Conservation (phyloP, 2,113 vertebrate species). For the Pterocles orientalis region DNA sequence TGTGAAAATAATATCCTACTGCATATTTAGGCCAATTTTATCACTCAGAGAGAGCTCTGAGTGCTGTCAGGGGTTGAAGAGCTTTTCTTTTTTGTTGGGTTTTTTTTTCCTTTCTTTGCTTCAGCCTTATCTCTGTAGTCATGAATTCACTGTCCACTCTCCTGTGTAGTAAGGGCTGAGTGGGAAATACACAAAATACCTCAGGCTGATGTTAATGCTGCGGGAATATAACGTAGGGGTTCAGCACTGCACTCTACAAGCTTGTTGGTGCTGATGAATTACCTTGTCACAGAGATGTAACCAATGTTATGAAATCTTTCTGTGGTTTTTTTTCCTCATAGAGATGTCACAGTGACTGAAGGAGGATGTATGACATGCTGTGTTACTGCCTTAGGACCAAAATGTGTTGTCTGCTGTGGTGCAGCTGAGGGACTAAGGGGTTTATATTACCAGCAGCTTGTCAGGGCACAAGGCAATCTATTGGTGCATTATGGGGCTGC, state of each 20-base stretch:
- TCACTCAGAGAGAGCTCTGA: background rate
- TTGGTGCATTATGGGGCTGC: background rate
- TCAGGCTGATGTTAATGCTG: background rate
- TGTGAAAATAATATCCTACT: background rate
- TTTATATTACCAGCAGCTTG: background rate
- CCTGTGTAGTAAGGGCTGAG: background rate
- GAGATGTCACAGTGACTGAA: background rate
- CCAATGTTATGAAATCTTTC: background rate
- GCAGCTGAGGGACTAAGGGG: background rate
- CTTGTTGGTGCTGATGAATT: slow-evolving; percentile 16
- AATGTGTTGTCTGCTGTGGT: background rate
- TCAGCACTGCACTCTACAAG: background rate
- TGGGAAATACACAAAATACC: background rate
- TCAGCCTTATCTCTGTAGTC: background rate
- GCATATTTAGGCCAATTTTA: background rate
- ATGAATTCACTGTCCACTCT: background rate
- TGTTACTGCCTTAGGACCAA: background rate
- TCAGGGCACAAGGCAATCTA: background rate
- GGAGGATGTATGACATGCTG: background rate
- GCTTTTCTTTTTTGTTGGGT: too few relatives aligned
- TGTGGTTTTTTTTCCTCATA: background rate
- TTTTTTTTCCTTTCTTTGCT: background rate
- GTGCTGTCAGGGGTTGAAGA: background rate
- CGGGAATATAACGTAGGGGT: background rate
- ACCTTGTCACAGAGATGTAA: background rate